Evolutionary conservation across 2,888 invertebrate genomes (phyloP), one percentile per base, ranked within the genome.

Genomic region (Incurvaria masculella): DNA sequence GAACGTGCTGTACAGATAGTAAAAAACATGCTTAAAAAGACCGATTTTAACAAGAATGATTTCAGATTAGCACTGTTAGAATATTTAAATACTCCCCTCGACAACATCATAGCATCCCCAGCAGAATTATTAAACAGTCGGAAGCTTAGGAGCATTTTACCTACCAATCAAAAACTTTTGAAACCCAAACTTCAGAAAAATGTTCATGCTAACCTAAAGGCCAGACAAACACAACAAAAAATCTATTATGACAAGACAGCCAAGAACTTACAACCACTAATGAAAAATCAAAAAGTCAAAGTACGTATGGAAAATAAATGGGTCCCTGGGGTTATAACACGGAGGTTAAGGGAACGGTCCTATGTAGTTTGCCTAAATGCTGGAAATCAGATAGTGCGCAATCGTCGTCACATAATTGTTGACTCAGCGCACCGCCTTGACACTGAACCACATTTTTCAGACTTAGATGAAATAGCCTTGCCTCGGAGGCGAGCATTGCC

Each of bases 1-100:
- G 56, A 58, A 39, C 33, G 54, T 10, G 47, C 53, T 1, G 55
- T 58, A 6, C 52, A 52, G 18, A 57, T 54, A 4, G 18, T 57
- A n/a, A 57, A 58, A 51, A 47, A 20, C n/a, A 42, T 47, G 19
- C 16, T 47, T 4, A 47, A 27, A 11, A 47, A 51, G 51, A 10
- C 45, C 19, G 3, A 27, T 51, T 21, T 44, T 18, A 26, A 26
- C 17, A 14, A 21, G 10, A 21, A 27, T 1, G 50, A 50, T 17
- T 50, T 50, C 27, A 44, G 48, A 10, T 26, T 46, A 18, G 50
- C 50, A 8, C 10, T 51, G 4, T 17, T 51, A 8, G 48, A 51
- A 48, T 48, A 48, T 39, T 23, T 42, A 40, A 51, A 48, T n/a
- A 51, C 46, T 10, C 48, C 48, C 5, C 17, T 50, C 18, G 41